Percentiles rank a stretch among this genome's conserved stretches.
Evolutionary conservation across 2,888 invertebrate genomes (phyloP).

Genomic region (Helicoverpa assulta): DNA sequence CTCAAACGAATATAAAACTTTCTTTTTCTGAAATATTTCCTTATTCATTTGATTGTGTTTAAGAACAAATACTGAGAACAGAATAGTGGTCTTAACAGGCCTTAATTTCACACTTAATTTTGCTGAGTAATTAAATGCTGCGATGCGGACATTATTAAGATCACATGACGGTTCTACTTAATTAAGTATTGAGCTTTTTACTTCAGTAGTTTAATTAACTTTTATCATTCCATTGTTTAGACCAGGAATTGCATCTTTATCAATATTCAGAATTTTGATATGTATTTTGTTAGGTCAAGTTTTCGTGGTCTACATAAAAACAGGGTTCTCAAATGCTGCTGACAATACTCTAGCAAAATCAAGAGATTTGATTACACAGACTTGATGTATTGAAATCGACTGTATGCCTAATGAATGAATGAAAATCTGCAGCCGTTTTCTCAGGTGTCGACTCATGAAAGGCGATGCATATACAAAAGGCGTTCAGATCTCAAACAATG

Average conservation of each 20-base stretch:
- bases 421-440: not conserved
- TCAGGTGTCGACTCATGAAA: constrained; percentile 29
- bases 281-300: too few species aligned
- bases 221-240: not conserved
- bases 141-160: constrained; percentile 6
- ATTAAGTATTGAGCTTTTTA: not conserved
- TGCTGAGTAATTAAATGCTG: constrained; percentile 4
- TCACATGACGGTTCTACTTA: not conserved
- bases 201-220: not conserved
- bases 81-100: constrained; percentile 22
- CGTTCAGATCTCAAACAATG: constrained; percentile 23
- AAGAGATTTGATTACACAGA: not conserved
- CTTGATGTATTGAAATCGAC: not conserved
- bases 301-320: too few species aligned
- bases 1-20: constrained; percentile 19
- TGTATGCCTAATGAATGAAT: not conserved
- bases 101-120: constrained; percentile 47
- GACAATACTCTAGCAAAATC: too few species aligned
- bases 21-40: constrained; percentile 5
- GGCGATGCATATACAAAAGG: constrained; percentile 7
- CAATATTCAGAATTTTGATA: too few species aligned
- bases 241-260: too few species aligned
- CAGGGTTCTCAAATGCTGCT: not conserved
- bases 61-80: not conserved
- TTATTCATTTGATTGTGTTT: constrained; percentile 4